Conservation (phyloP, 2,797 vertebrate genomes). For the Pangasius macronema region DNA sequence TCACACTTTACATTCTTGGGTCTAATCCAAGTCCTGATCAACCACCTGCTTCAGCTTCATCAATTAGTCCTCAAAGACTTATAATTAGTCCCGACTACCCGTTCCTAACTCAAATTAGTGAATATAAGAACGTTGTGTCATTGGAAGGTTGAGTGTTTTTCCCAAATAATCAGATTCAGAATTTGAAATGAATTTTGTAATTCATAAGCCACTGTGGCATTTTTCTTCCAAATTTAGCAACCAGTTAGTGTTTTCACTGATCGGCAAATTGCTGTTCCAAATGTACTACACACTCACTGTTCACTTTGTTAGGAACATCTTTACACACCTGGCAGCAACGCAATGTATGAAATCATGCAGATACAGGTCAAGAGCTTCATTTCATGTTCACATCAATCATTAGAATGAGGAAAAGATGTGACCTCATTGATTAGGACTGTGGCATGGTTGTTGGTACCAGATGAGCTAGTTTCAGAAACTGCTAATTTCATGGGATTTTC, state of each 20-base stretch:
- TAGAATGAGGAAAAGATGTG: background rate
- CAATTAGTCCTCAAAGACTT: no score
- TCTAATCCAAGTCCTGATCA: background rate
- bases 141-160: background rate
- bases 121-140: no score
- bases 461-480: background rate
- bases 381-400: background rate
- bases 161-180: background rate
- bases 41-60: slow-evolving; percentile 3
- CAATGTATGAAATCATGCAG: background rate
- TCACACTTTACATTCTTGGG: background rate
- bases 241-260: background rate
- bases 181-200: background rate
- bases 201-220: background rate
- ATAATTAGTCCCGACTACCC: no score
- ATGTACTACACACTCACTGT: background rate
- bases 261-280: background rate
- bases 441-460: background rate
- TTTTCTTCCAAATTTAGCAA: background rate
- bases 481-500: background rate
- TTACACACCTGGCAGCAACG: background rate
- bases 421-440: background rate
- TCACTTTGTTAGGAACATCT: background rate
- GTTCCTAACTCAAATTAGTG: no score
- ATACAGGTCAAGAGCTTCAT: background rate